These are phyloP conservation scores for Mus pahari DNA, from an alignment of 2,113 vertebrate species.

Conservation along the genomic window DNA sequence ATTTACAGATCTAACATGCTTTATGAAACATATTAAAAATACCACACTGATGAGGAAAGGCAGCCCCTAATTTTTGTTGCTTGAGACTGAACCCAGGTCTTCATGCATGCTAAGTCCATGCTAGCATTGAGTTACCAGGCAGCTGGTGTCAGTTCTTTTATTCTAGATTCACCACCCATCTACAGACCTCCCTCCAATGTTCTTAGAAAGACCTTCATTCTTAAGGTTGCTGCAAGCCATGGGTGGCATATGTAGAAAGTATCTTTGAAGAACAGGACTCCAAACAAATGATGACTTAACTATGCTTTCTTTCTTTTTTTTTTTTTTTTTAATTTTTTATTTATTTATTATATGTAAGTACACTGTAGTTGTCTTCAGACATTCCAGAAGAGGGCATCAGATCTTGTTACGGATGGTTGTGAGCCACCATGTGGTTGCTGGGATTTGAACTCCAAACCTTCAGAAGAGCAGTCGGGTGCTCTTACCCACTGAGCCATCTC, in stretches of 20 bases:
- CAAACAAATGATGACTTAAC: conserved; percentile 21
- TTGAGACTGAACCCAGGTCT: neutral
- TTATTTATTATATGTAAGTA: too few species aligned
- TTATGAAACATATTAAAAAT: conserved; percentile 11
- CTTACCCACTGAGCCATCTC: too few species aligned
- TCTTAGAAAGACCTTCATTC: neutral
- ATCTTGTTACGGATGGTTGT: too few species aligned
- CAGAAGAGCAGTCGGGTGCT: too few species aligned
- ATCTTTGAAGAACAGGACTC: conserved; percentile 23
- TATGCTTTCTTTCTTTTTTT: neutral
- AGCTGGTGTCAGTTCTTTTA: neutral
- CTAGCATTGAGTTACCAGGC: neutral
- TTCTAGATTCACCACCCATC: neutral
- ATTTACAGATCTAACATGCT: neutral
- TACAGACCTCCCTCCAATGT: neutral
- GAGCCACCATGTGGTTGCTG: too few species aligned
- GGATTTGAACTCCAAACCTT: too few species aligned
- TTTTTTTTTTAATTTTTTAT: too few species aligned
- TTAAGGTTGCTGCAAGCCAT: neutral
- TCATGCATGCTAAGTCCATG: neutral
- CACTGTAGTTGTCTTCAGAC: too few species aligned
- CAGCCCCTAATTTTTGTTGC: neutral
- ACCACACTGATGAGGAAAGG: neutral
- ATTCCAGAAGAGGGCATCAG: too few species aligned
- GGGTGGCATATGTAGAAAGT: neutral